Conservation (phyloP, 2,888 invertebrate genomes). For the Aporophyla lueneburgensis region DNA sequence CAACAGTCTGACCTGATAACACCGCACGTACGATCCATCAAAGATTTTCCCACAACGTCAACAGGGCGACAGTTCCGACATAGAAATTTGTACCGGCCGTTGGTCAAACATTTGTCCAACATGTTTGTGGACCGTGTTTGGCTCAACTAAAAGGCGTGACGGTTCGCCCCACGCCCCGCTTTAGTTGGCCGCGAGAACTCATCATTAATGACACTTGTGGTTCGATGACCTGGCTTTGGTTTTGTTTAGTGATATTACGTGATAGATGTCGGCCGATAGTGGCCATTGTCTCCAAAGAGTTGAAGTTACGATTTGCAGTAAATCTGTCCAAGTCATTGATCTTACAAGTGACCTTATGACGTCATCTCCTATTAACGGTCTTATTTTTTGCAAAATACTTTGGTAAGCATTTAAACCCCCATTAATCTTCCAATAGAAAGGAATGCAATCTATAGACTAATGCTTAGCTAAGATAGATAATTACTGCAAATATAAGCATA, state of each 20-base stretch:
- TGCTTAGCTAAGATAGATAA: neutral
- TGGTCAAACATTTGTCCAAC: conserved; percentile 78
- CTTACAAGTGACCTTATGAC: neutral
- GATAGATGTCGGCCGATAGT: conserved; percentile 1
- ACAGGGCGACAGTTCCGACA: conserved; percentile 82
- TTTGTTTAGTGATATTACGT: conserved; percentile 46
- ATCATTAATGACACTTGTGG: conserved; percentile 63
- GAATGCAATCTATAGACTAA: neutral
- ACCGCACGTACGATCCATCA: conserved; percentile 64
- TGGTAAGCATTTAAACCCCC: neutral
- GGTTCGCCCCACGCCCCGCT: conserved; percentile 78
- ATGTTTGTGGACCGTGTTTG: conserved; percentile 80
- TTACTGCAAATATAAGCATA: neutral
- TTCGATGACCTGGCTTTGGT: conserved; percentile 57
- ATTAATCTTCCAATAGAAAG: too few species aligned
- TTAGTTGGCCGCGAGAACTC: conserved; percentile 70
- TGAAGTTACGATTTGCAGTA: neutral
- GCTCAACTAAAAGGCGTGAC: conserved; percentile 86
- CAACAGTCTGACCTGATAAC: conserved; percentile 36
- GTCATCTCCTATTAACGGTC: neutral
- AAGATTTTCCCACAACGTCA: conserved; percentile 65
- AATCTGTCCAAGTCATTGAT: neutral
- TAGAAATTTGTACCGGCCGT: conserved; percentile 80
- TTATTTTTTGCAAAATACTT: neutral
- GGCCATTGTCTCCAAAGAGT: conserved; percentile 2